Conservation (phyloP, 2,888 invertebrate genomes). For the Mycalesis mineus region DNA sequence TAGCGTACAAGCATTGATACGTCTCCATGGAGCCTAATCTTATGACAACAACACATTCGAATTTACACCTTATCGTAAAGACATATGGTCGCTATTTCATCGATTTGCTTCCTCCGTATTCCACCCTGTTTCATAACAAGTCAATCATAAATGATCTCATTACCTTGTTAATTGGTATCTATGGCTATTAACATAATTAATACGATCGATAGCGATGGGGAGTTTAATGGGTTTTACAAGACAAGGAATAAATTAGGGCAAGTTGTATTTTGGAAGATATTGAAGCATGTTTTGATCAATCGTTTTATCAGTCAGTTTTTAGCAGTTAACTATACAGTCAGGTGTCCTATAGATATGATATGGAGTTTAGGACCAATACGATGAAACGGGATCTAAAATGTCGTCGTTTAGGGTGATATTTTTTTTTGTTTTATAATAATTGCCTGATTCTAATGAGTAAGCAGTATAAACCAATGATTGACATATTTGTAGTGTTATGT, state of each 20-base stretch:
- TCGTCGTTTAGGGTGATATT: no score
- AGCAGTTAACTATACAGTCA: no score
- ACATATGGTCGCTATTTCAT: background rate
- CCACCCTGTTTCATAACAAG: conserved; percentile 17
- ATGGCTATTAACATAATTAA: conserved; percentile 39
- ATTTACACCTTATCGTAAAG: background rate
- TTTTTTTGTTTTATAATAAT: no score
- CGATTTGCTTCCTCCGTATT: background rate
- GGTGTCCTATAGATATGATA: no score
- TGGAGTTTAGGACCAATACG: no score
- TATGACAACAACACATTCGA: background rate
- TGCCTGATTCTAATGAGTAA: no score
- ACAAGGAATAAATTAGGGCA: background rate
- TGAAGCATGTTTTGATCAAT: background rate
- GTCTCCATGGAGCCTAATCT: background rate
- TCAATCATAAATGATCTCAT: conserved; percentile 34
- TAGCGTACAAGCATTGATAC: background rate
- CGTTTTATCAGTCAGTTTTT: no score
- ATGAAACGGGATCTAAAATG: no score
- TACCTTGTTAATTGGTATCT: conserved; percentile 40
- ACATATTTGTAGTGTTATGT: no score
- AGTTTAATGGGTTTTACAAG: conserved; percentile 10
- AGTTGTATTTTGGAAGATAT: background rate
- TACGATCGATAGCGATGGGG: conserved; percentile 30
- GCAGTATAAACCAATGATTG: no score